These are phyloP conservation scores for Natrix natrix DNA, from an alignment of 2,797 vertebrate species.

Conservation along the genomic window DNA sequence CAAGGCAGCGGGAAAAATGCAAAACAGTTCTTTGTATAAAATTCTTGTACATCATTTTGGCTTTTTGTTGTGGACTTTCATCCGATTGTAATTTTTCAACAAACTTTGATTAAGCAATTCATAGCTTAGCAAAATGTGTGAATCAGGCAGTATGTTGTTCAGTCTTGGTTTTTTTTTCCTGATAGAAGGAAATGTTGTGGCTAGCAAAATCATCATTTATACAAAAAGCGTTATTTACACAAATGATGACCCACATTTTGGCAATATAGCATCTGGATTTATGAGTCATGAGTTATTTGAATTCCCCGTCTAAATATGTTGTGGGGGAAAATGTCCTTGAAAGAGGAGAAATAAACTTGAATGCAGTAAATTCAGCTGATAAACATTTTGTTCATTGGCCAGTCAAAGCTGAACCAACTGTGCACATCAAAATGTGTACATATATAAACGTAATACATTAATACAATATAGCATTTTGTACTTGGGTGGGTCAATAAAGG, in stretches of 20 bases:
- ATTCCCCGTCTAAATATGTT: neutral
- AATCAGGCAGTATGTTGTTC: neutral
- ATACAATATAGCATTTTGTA: neutral
- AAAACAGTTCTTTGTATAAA: neutral
- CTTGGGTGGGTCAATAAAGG: neutral
- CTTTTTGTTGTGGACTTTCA: neutral
- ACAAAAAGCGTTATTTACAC: neutral
- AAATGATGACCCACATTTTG: neutral
- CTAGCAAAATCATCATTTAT: neutral
- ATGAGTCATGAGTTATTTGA: neutral
- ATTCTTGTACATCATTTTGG: neutral
- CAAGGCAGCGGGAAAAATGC: rapidly evolving
- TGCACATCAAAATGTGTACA: neutral
- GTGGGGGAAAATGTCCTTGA: neutral
- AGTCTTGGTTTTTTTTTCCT: neutral
- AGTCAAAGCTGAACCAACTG: neutral
- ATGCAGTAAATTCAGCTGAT: neutral
- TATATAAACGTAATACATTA: neutral
- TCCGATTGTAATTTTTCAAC: neutral
- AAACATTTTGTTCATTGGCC: neutral
- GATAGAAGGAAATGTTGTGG: neutral
- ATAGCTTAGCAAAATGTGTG: neutral
- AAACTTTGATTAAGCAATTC: neutral
- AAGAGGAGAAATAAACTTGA: neutral
- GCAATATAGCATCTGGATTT: neutral